Conservation (phyloP, 2,113 vertebrate genomes). For the Bubo blakistoni region DNA sequence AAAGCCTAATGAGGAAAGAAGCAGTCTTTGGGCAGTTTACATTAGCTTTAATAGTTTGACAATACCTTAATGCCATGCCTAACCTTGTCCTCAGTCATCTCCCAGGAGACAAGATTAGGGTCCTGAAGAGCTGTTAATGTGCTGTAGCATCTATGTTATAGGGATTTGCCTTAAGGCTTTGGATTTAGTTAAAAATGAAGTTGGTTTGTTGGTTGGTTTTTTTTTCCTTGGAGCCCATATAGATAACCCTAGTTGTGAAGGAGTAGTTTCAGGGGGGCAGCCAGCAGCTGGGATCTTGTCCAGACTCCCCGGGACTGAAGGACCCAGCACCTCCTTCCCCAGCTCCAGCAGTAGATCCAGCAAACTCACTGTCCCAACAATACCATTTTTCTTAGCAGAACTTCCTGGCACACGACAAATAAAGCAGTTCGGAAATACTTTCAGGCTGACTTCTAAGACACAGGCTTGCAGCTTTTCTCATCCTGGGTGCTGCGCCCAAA, state of each 20-base stretch:
- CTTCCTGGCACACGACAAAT: not conserved
- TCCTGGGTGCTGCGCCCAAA: not conserved
- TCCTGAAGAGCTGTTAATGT: constrained; percentile 1
- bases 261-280: not conserved
- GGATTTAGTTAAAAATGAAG: constrained; percentile 14
- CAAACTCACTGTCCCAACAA: not conserved
- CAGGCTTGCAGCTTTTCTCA: not conserved
- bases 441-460: not conserved
- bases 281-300: not conserved
- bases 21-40: not conserved
- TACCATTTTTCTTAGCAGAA: not conserved
- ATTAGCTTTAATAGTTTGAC: not conserved
- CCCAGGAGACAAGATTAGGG: not conserved
- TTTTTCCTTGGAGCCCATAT: not conserved
- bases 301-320: not conserved
- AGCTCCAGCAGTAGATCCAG: not conserved
- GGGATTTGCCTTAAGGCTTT: not conserved
- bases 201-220: not conserved
- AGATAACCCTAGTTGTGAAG: not conserved
- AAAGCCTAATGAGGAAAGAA: not conserved
- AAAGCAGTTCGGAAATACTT: not conserved
- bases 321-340: not conserved
- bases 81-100: not conserved
- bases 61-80: not conserved
- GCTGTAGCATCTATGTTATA: not conserved